Evolutionary conservation across 2,797 vertebrate species (phyloP).

Genomic region (Galaxias olidus): DNA sequence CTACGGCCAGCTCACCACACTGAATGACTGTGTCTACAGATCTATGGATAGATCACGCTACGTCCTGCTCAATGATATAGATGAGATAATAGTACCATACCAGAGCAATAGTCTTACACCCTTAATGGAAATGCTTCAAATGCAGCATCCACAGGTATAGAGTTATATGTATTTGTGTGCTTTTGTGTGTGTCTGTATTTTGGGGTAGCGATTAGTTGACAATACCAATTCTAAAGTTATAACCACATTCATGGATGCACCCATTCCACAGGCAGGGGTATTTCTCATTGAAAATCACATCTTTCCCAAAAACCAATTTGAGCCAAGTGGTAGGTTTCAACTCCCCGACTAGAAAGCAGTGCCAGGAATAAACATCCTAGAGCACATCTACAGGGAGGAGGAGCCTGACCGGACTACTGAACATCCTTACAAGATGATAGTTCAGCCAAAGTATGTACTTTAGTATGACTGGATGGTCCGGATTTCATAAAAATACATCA

Average conservation of each 20-base stretch:
- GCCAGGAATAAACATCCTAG: slow-evolving; percentile 64
- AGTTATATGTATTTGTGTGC: not conserved
- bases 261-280: slow-evolving; percentile 34
- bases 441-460: too few relatives aligned
- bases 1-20: slow-evolving; percentile 61
- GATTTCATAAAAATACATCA: too few relatives aligned
- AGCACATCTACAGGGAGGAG: slow-evolving; percentile 61
- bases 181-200: not conserved
- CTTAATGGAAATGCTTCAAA: slow-evolving; percentile 52
- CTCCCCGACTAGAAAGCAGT: slow-evolving; percentile 50
- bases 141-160: slow-evolving; percentile 39
- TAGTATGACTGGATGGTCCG: too few relatives aligned
- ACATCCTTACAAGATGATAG: slow-evolving; percentile 56
- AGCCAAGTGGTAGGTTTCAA: slow-evolving; percentile 52
- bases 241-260: too few relatives aligned
- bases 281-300: slow-evolving; percentile 78
- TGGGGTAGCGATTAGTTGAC: too few relatives aligned
- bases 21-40: slow-evolving; percentile 72
- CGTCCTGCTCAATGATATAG: slow-evolving; percentile 65
- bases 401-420: not conserved
- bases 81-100: slow-evolving; percentile 69
- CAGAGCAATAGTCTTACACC: slow-evolving; percentile 40
- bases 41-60: slow-evolving; percentile 64
- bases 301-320: slow-evolving; percentile 65
- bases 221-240: too few relatives aligned